Evolutionary conservation across 1,140 invertebrate species (phyloP), one percentile per base, ranked within the genome.

Genomic region (Hydropsyche tenuis): DNA sequence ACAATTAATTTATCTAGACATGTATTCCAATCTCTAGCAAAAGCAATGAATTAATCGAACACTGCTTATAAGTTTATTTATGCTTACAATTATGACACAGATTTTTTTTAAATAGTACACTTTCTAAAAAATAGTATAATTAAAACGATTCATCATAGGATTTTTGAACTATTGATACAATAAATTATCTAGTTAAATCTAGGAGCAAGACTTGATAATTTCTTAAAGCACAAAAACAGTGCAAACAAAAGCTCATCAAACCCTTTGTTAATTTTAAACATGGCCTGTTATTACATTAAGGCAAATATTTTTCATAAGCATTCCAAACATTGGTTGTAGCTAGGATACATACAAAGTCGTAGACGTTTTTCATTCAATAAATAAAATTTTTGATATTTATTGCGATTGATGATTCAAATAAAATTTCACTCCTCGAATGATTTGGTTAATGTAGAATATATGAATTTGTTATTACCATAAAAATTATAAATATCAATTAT

Each of bases 1-100:
- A 60, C 56, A 60, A 25, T 60, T 20, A 60, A 60, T 23, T 60
- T 65, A 65, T 43, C 63, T 65, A 65, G 30, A 65, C 63, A 65
- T 23, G 16, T 43, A 65, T 65, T 45, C 16, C 63, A 65, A 65
- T 43, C 27, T 43, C 63, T 65, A 45, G 7, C 16, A 16, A 43
- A 65, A 65, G 63, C 63, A 42, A 4, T 16, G 42, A 45, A 16
- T 42, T 65, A 43, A 16, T 43, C 22, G 20, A 18, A 30, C 16
- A 63, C 60, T n/a, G 23, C 27, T 37, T 63, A 63, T 63, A 37
- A 37, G 30, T 37, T 37, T 37, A 25, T 27, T 63, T 30, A 23
- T 18, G 4, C 46, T n/a, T 60, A 60, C 11, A 60, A 22, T n/a
- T 60, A 63, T 30, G 27, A 63, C 60, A 63, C 23, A 11, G 60